phyloP scores from a whole-genome alignment of 2,113 vertebrate genomes.

The Nothobranchius furzeri region DNA sequence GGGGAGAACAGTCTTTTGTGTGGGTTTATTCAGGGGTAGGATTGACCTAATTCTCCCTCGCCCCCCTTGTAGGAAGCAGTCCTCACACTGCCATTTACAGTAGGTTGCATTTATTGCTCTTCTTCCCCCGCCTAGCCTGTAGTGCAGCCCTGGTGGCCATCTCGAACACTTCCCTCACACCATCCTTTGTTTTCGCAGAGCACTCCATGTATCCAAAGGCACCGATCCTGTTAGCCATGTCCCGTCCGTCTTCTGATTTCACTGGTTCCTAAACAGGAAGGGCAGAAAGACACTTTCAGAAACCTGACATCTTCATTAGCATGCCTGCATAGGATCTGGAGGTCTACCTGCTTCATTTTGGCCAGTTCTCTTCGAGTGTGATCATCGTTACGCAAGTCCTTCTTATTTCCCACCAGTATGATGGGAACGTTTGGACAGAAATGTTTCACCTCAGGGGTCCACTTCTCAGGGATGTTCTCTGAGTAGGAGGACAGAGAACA shows the following conservation, averaged over 20 bases:
- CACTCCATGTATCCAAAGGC: conserved; percentile 90
- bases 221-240: conserved; percentile 86
- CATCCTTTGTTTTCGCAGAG: conserved; percentile 87
- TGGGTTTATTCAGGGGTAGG: conserved; percentile 63
- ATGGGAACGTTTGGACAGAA: conserved; percentile 99
- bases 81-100: conserved; percentile 74
- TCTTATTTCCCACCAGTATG: conserved; percentile 98
- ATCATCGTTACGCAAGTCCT: conserved; percentile 97
- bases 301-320: background rate
- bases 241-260: conserved; percentile 85
- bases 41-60: conserved; percentile 63
- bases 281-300: background rate
- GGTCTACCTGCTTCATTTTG: conserved; percentile 96
- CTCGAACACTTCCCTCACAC: conserved; percentile 88
- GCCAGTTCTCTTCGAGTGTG: conserved; percentile 96
- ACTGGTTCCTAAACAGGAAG: conserved; percentile 80
- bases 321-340: background rate
- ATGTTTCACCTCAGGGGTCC: conserved; percentile 99
- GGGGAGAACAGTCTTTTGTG: conserved; percentile 77
- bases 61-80: conserved; percentile 53
- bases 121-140: conserved; percentile 84
- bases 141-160: conserved; percentile 88
- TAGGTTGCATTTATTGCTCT: conserved; percentile 80
- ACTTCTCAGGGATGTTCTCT: conserved; percentile 99
- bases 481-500: conserved; percentile 16